Evolutionary conservation across 1,140 invertebrate species (phyloP), one percentile per base, ranked within the genome.

Genomic region (Galleria mellonella): DNA sequence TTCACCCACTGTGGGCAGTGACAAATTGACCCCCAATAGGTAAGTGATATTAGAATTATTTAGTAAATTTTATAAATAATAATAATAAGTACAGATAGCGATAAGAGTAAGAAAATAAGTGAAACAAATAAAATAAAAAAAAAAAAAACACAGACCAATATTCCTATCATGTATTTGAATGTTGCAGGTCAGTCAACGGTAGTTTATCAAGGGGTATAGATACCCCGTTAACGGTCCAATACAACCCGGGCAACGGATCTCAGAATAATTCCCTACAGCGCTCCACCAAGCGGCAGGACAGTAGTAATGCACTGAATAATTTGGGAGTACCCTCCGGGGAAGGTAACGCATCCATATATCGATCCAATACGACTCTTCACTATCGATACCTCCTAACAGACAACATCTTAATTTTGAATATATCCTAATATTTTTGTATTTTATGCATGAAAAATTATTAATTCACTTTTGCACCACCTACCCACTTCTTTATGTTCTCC

Each of bases 251-350:
- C 53, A 88, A 56, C 74, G 86, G 62, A 30, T 89, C 65, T 39
- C 86, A 89, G 49, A 90, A 88, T 64, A 90, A 90, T 65, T 90
- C 89, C 41, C 76, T 88, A 45, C 87, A 89, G 43, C 88, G 88
- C 52, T 87, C 87, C 44, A 70, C 87, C 37, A 89, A 88, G 47
- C 50, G 84, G 52, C 66, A 87, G 73, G 72, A 89, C 73, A 72
- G 88, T 74, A 70, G 89, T 74, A 69, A 61, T 32, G 74, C 76
- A 7, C 60, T 86, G 48, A 86, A 84, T 59, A 85, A 72, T 54
- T 53, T 87, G 36, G 72, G 76, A 29, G 52, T 78, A 28, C 72
- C 76, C 6, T 55, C 50, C 32, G 45, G 38, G 10, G 73, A 74
- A 49, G 71, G 71, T 77, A 63, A 47, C 6, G 50, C 27, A 10